phyloP scores from a whole-genome alignment of 2,113 vertebrate genomes.

The Tachycineta bicolor region DNA sequence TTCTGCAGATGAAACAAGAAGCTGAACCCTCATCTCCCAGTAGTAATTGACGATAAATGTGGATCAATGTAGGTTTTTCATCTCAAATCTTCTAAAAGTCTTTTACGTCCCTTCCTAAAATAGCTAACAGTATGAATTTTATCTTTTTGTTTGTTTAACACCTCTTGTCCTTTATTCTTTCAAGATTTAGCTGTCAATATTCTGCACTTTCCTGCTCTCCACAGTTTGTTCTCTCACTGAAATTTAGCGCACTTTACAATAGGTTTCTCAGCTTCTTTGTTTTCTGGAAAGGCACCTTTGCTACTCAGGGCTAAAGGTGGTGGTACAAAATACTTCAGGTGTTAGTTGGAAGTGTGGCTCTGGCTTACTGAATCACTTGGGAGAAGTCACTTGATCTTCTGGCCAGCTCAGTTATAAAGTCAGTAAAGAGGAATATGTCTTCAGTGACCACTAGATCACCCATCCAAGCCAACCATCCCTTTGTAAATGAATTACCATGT shows the following conservation, averaged over 20 bases:
- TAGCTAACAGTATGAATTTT: neutral
- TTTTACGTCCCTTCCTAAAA: neutral
- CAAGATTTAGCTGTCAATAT: neutral
- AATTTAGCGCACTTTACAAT: neutral
- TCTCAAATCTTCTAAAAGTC: neutral
- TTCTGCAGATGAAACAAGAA: slow-evolving; percentile 8
- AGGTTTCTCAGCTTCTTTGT: neutral
- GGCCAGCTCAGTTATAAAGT: neutral
- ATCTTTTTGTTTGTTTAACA: neutral
- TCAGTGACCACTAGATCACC: neutral
- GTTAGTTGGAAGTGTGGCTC: neutral
- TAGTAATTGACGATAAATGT: neutral
- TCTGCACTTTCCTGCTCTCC: neutral
- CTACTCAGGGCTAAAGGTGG: neutral
- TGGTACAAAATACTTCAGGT: neutral
- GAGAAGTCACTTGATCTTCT: neutral
- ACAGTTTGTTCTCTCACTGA: neutral
- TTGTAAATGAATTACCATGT: neutral
- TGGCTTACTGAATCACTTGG: neutral
- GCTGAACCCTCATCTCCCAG: neutral
- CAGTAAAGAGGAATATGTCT: neutral
- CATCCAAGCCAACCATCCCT: neutral
- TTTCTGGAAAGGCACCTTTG: neutral
- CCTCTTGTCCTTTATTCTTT: neutral
- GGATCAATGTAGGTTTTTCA: neutral